These are phyloP conservation scores for Haliclona indistincta DNA, from an alignment of 37 sponge, comb jelly and placozoan genomes.

Conservation along the genomic window DNA sequence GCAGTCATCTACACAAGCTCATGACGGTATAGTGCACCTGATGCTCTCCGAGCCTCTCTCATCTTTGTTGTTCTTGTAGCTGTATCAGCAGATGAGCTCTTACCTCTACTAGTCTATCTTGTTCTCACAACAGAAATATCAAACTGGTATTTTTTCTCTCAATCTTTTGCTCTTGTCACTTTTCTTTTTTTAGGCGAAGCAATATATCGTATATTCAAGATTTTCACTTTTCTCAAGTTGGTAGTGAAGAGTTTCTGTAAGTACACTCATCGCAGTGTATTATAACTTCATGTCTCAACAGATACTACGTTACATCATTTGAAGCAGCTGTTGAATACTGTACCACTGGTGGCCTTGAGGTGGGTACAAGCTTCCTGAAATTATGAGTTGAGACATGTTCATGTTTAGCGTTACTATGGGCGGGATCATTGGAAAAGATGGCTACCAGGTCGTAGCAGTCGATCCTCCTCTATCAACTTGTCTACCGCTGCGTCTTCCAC, in stretches of 20 bases:
- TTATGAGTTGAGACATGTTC: too few species aligned
- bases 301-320: slow-evolving; percentile 83
- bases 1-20: neutral
- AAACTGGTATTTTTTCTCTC: slow-evolving; percentile 78
- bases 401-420: too few species aligned
- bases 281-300: slow-evolving; percentile 3
- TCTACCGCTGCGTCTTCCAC: neutral
- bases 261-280: neutral
- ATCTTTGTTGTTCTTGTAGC: slow-evolving; percentile 18
- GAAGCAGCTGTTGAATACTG: slow-evolving; percentile 92
- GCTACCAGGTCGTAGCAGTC: too few species aligned
- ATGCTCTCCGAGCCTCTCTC: neutral
- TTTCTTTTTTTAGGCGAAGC: slow-evolving; percentile 49
- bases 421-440: too few species aligned
- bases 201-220: slow-evolving; percentile 83
- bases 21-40: neutral
- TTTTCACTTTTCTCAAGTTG: slow-evolving; percentile 78
- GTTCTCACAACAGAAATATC: slow-evolving; percentile 89
- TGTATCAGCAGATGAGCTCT: slow-evolving; percentile 93
- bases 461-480: neutral
- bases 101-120: slow-evolving; percentile 88
- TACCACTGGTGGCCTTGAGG: slow-evolving; percentile 26
- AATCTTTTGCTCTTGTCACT: neutral
- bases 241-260: slow-evolving; percentile 66
- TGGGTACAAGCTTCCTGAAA: neutral